A percentile compares a stretch with the other conserved stretches of the same genome.
These are phyloP conservation scores for Hybognathus amarus DNA, from an alignment of 2,797 vertebrate species.

Conservation along the genomic window DNA sequence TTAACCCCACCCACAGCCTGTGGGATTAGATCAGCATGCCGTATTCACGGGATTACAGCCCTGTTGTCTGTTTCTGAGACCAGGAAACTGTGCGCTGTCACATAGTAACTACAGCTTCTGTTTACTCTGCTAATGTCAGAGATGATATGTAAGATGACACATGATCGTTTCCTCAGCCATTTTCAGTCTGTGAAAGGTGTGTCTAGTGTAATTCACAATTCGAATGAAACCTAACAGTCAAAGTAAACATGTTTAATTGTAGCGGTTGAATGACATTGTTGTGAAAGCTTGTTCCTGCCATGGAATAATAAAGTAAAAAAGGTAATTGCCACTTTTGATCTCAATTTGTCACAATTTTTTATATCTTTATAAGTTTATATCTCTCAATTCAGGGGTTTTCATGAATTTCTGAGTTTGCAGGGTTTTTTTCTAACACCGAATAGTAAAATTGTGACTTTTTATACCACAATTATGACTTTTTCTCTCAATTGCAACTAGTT, in stretches of 20 bases:
- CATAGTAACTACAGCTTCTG: slow-evolving; percentile 15
- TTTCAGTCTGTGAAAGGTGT: slow-evolving; percentile 13
- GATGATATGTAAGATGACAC: slow-evolving; percentile 24
- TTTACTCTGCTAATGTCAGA: slow-evolving; percentile 7
- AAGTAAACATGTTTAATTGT: background rate
- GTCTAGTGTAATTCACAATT: slow-evolving; percentile 29
- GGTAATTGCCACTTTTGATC: background rate
- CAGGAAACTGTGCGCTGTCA: background rate
- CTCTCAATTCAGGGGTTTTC: background rate
- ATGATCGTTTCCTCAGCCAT: background rate
- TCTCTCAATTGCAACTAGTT: background rate
- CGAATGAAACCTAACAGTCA: background rate
- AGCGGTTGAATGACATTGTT: background rate
- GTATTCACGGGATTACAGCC: slow-evolving; percentile 39
- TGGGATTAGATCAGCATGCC: slow-evolving; percentile 46
- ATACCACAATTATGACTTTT: background rate
- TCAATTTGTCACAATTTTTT: background rate
- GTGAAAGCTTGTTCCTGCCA: background rate
- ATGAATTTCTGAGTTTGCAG: too few relatives aligned
- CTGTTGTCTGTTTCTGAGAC: slow-evolving; percentile 36
- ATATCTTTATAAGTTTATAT: background rate
- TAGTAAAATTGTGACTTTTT: background rate
- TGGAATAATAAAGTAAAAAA: background rate
- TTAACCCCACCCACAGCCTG: slow-evolving; percentile 41
- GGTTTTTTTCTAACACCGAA: background rate